phyloP scores from a whole-genome alignment of 1,140 invertebrate genomes.

The Pseudomyrmex dendroicus region DNA sequence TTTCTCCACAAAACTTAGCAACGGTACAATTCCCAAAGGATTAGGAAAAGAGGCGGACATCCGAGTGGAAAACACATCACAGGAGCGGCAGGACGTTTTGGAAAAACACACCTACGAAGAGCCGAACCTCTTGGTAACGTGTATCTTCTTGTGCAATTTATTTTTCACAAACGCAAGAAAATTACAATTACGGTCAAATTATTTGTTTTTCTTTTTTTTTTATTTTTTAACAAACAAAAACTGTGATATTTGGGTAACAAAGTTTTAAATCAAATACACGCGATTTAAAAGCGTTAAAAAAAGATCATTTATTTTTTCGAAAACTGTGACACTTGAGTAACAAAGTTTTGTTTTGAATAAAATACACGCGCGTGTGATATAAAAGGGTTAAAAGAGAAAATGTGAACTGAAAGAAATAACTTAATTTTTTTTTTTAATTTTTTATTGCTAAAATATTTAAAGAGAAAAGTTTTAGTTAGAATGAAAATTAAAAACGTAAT shows the following conservation, averaged over 20 bases:
- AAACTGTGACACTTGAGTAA: neutral
- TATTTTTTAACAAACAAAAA: too few species aligned
- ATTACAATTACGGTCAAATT: neutral
- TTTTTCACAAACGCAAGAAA: neutral
- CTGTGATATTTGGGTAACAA: neutral
- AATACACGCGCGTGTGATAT: neutral
- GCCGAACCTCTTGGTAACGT: constrained; percentile 79
- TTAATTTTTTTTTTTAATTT: too few species aligned
- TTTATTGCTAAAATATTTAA: too few species aligned
- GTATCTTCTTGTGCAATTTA: neutral
- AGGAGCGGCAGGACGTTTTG: constrained; percentile 75
- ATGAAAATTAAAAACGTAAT: too few species aligned
- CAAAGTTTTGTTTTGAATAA: neutral
- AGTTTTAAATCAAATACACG: neutral
- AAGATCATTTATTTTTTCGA: too few species aligned
- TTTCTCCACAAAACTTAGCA: constrained; percentile 80
- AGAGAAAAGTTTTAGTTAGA: too few species aligned
- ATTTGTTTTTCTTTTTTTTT: neutral
- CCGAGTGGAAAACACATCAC: constrained; percentile 63
- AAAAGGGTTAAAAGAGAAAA: neutral
- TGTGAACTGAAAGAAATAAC: too few species aligned
- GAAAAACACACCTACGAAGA: constrained; percentile 82
- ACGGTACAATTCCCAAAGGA: constrained; percentile 82
- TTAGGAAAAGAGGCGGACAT: constrained; percentile 74
- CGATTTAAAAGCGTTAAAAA: neutral